Percentiles rank a stretch among this genome's conserved stretches.
phyloP scores from a whole-genome alignment of 2,888 invertebrate genomes.

The Dione juno region DNA sequence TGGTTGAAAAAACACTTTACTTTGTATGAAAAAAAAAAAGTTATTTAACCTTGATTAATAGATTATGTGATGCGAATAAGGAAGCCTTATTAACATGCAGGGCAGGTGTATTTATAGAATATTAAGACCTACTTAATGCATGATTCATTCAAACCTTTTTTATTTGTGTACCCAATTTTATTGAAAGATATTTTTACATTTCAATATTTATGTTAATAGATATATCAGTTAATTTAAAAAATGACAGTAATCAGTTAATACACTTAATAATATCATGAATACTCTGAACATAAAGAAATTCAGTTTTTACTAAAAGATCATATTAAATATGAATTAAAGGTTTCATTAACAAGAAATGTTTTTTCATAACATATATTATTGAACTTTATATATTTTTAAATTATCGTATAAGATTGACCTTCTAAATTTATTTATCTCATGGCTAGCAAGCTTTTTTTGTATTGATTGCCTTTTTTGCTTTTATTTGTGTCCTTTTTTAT shows the following conservation, averaged over 20 bases:
- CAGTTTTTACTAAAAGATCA: background rate
- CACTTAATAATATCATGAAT: too few species aligned
- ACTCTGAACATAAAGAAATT: too few species aligned
- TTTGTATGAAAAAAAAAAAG: background rate
- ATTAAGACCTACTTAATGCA: slow-evolving; percentile 15
- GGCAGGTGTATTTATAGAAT: slow-evolving; percentile 30
- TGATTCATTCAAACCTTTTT: slow-evolving; percentile 10
- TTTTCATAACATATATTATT: slow-evolving; percentile 2
- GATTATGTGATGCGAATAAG: slow-evolving; percentile 28
- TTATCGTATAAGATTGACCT: slow-evolving; percentile 1
- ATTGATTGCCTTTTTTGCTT: slow-evolving; percentile 1
- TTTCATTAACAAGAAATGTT: background rate
- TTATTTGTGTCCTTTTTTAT: slow-evolving; percentile 4
- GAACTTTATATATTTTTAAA: slow-evolving; percentile 4
- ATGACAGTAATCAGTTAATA: too few species aligned
- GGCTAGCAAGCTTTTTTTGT: background rate
- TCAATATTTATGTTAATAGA: background rate
- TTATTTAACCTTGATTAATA: slow-evolving; percentile 36
- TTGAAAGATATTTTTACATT: background rate
- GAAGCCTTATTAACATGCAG: slow-evolving; percentile 38
- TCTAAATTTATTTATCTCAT: slow-evolving; percentile 7
- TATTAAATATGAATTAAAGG: too few species aligned
- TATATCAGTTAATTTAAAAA: background rate
- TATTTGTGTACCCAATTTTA: slow-evolving; percentile 1
- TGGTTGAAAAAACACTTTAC: background rate